phyloP scores from a whole-genome alignment of 1,140 invertebrate species.

The Geopemphigus sp. region DNA sequence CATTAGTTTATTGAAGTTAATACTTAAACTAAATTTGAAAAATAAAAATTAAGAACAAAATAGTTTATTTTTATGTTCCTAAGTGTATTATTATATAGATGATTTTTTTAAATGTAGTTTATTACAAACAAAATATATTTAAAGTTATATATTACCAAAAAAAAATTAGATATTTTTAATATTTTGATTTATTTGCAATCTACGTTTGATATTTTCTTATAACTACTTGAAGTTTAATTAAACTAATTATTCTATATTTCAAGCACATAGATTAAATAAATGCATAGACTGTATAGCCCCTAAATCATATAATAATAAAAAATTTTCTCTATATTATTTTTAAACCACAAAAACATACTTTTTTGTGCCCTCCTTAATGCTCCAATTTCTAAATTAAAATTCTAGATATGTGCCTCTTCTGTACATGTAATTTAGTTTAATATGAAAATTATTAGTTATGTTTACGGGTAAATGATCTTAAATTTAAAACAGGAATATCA shows the following conservation, averaged over 20 bases:
- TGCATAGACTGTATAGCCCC: neutral
- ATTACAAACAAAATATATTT: neutral
- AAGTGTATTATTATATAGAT: too few relatives aligned
- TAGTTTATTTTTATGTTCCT: constrained; percentile 16
- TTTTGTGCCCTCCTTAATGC: neutral
- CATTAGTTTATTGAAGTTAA: too few relatives aligned
- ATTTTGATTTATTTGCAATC: neutral
- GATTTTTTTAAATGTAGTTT: too few relatives aligned
- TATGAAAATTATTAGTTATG: neutral
- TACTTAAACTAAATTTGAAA: neutral
- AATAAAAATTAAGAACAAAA: constrained; percentile 19
- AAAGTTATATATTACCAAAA: neutral
- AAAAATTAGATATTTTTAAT: neutral
- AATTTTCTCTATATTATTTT: neutral
- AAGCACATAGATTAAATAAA: neutral
- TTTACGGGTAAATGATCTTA: constrained; percentile 17
- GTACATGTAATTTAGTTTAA: neutral
- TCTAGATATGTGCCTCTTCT: neutral
- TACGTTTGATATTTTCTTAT: neutral
- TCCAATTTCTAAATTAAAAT: neutral
- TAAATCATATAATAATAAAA: neutral
- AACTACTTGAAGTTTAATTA: neutral
- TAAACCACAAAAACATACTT: neutral
- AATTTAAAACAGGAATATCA: constrained; percentile 30
- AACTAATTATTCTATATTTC: neutral